A percentile compares a stretch with the other conserved stretches of the same genome.
Evolutionary conservation across 2,797 vertebrate genomes (phyloP).

Genomic region (Cyprinodon diabolis): DNA sequence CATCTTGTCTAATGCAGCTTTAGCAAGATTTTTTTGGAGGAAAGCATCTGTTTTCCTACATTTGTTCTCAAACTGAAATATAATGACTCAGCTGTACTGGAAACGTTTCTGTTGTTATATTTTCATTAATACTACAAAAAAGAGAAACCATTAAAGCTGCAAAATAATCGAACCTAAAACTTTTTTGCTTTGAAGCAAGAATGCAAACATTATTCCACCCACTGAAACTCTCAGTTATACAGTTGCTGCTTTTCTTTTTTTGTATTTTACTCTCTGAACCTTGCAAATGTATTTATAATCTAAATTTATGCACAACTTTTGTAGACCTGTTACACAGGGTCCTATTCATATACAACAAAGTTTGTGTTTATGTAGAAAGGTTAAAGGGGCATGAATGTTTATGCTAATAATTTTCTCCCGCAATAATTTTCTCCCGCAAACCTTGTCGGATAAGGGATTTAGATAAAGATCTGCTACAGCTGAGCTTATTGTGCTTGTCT

Average conservation of each 20-base stretch:
- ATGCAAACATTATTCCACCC: constrained; percentile 1
- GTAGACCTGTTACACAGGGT: background rate
- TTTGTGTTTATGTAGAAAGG: too few species aligned
- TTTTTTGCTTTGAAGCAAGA: background rate
- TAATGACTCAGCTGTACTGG: background rate
- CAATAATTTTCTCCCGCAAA: background rate
- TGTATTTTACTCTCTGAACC: background rate
- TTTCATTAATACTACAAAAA: constrained; percentile 4
- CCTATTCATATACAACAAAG: background rate
- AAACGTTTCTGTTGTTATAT: background rate
- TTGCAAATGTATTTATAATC: background rate
- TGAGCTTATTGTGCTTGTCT: background rate
- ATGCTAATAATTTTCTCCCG: background rate
- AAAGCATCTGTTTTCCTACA: constrained; percentile 1
- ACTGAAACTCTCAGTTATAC: background rate
- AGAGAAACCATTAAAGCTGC: background rate
- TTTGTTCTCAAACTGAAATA: constrained; percentile 24
- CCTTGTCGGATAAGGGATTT: background rate
- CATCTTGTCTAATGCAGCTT: constrained; percentile 27
- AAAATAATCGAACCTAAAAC: background rate
- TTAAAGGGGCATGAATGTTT: background rate
- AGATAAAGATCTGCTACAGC: background rate
- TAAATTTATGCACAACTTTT: background rate
- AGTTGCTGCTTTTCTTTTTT: background rate
- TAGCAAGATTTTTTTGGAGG: constrained; percentile 28